Evolutionary conservation across 2,113 vertebrate species (phyloP), one percentile per base, ranked within the genome.

Genomic region (Antennarius striatus): DNA sequence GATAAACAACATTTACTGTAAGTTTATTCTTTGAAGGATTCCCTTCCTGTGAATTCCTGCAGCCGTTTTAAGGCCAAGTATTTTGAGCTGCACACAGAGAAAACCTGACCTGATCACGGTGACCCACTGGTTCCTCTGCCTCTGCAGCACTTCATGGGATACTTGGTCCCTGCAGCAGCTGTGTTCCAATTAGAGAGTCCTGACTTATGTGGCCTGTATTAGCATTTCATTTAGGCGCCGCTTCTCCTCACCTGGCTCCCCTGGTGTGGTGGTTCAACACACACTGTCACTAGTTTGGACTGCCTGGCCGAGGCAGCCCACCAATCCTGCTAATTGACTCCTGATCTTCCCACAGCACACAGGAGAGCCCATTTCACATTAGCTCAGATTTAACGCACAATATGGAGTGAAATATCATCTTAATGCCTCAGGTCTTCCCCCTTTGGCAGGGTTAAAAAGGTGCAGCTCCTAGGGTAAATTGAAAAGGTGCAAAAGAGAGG

Each of bases 151-250:
- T 87, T 87, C 77, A 14, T 49, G 65, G 87, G 80, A 82, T 78
- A 63, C 81, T 71, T 14, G 56, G 91, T 94, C 92, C 93, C 93
- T 63, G 88, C 90, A 93, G 93, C 93, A 93, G 92, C 92, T 93
- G 92, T 91, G 91, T 88, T 91, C 92, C 93, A 94, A 92, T 94
- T 94, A 94, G 90, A 93, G 89, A 91, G 89, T 80, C 89, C 86
- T 90, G 92, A 94, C 91, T 91, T 91, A 67, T 75, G 87, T 90
- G 91, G 85, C 92, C 92, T 80, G 88, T 89, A 93, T 94, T 94
- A 93, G 90, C 93, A 94, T 94, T 92, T 91, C 91, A 92, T 93
- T 93, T 93, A 90, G 87, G 88, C 90, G 86, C 88, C 82, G 81
- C 83, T 75, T 79, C 85, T 80, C 84, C 74, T 82, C 78, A 80